Percentiles rank a stretch among this genome's conserved stretches.
Evolutionary conservation across 1,140 invertebrate species (phyloP).

Genomic region (Bursaphelenchus mucronatus): DNA sequence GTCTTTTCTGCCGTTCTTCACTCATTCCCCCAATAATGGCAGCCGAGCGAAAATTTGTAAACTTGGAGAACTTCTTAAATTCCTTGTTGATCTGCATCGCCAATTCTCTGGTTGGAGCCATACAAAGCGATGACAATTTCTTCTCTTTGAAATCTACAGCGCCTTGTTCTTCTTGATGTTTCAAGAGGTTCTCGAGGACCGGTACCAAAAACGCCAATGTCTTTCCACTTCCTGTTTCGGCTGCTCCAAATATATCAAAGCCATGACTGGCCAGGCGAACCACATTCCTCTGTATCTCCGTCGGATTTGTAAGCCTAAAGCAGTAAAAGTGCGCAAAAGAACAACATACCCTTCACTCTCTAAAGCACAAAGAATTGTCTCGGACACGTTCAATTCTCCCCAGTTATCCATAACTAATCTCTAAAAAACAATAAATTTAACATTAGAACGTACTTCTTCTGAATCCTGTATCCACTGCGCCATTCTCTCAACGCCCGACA

Average conservation of each 20-base stretch:
- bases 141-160: neutral
- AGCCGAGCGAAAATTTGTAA: slow-evolving; percentile 19
- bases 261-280: slow-evolving; percentile 77
- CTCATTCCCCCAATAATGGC: slow-evolving; percentile 45
- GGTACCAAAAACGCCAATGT: slow-evolving; percentile 93
- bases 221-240: slow-evolving; percentile 95
- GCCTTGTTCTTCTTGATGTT: slow-evolving; percentile 30
- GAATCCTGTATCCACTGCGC: no score
- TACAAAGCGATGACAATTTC: slow-evolving; percentile 69
- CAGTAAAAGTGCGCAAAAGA: neutral
- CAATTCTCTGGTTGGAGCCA: slow-evolving; percentile 90
- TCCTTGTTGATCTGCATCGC: slow-evolving; percentile 70
- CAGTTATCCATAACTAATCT: no score
- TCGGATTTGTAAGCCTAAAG: slow-evolving; percentile 74
- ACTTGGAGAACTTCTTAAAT: slow-evolving; percentile 21
- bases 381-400: no score
- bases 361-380: no score
- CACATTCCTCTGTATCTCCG: slow-evolving; percentile 73
- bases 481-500: no score
- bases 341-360: no score
- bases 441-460: no score
- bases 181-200: slow-evolving; percentile 76
- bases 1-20: slow-evolving; percentile 77
- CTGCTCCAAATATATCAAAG: slow-evolving; percentile 85
- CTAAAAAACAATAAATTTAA: no score